A percentile compares a stretch with the other conserved stretches of the same genome.
Conservation (phyloP, 2,888 invertebrate species). For the Patella ulyssiponensis region DNA sequence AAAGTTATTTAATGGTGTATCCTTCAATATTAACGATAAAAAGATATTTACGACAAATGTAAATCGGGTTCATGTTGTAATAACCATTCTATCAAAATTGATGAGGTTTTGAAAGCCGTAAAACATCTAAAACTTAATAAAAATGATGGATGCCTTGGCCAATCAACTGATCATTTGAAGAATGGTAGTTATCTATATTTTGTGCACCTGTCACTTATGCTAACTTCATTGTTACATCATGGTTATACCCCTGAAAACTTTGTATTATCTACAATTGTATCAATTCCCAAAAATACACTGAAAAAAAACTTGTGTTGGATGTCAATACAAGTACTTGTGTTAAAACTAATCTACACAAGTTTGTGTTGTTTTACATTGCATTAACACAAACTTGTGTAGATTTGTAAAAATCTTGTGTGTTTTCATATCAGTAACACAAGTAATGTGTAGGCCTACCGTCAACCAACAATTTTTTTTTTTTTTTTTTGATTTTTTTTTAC, state of each 20-base stretch:
- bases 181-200: background rate
- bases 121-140: background rate
- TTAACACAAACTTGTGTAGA: too few relatives aligned
- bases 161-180: background rate
- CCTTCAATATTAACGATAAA: background rate
- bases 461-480: too few relatives aligned
- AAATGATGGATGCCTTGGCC: background rate
- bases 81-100: background rate
- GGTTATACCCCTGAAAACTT: background rate
- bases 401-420: too few relatives aligned
- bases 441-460: too few relatives aligned
- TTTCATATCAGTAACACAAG: too few relatives aligned
- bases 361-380: too few relatives aligned
- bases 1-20: background rate
- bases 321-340: too few relatives aligned
- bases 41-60: constrained; percentile 1
- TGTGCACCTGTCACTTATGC: background rate
- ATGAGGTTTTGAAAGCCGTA: background rate
- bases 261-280: background rate
- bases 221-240: background rate
- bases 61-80: background rate
- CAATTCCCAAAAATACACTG: constrained; percentile 1
- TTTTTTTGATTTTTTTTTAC: too few relatives aligned
- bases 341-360: too few relatives aligned
- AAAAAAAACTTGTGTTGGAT: too few relatives aligned